These are phyloP conservation scores for Rhinoraja longicauda DNA, from an alignment of 2,797 vertebrate genomes.

Conservation along the genomic window DNA sequence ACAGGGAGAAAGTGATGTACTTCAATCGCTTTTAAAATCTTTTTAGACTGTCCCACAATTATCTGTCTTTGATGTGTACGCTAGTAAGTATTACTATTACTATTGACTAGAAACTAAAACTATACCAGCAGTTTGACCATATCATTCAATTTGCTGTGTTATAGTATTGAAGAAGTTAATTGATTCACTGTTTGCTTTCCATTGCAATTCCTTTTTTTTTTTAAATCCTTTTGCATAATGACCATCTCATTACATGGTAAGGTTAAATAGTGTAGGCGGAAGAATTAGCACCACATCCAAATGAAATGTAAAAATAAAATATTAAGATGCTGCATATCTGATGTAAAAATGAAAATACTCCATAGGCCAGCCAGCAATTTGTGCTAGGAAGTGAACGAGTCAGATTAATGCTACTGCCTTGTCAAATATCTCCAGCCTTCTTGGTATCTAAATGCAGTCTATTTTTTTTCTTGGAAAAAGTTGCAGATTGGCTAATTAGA, in stretches of 20 bases:
- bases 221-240: not conserved
- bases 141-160: not conserved
- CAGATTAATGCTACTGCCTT: no score
- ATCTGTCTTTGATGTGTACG: not conserved
- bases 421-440: no score
- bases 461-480: not conserved
- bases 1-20: not conserved
- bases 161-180: not conserved
- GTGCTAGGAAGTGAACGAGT: no score
- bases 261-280: no score
- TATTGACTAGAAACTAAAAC: no score
- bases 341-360: no score
- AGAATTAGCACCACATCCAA: not conserved
- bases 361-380: no score
- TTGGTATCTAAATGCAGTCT: no score
- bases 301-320: not conserved
- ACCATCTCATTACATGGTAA: no score
- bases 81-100: no score
- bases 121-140: not conserved
- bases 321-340: no score
- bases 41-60: not conserved
- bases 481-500: not conserved
- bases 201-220: not conserved
- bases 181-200: not conserved
- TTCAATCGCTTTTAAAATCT: not conserved